phyloP scores from a whole-genome alignment of 2,113 vertebrate species.

The Fregata magnificens region DNA sequence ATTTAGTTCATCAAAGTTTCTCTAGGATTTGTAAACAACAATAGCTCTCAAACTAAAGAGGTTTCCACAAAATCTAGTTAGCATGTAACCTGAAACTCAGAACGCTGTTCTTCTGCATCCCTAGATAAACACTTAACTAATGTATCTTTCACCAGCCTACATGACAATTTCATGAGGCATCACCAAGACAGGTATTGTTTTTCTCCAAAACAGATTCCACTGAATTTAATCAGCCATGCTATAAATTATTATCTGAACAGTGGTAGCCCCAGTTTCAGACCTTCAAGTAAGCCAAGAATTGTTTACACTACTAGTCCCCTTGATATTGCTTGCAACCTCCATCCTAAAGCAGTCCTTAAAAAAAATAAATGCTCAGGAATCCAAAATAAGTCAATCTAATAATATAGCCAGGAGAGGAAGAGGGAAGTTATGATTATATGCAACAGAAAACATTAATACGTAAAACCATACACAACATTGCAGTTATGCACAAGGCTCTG shows the following conservation, averaged over 20 bases:
- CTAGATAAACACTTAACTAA: not conserved
- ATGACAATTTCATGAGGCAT: not conserved
- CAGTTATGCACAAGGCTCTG: not conserved
- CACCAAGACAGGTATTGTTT: not conserved
- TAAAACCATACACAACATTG: conserved; percentile 1
- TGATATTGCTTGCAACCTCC: not conserved
- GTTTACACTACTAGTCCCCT: not conserved
- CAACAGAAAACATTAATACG: conserved; percentile 15
- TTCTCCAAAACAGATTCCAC: not conserved
- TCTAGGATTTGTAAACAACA: not conserved
- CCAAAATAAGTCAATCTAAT: not conserved
- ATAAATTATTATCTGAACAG: not conserved
- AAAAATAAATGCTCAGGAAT: not conserved
- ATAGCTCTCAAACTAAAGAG: not conserved
- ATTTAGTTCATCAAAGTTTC: not conserved
- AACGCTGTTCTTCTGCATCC: not conserved
- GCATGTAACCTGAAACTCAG: not conserved
- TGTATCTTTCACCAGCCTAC: not conserved
- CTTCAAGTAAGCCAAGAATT: not conserved
- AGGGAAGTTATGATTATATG: not conserved
- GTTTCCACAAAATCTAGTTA: not conserved
- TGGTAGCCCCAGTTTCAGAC: not conserved
- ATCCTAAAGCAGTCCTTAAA: not conserved
- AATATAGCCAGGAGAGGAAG: not conserved
- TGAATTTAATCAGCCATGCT: not conserved